Conservation (phyloP, 2,888 invertebrate genomes). For the Polydesmus complanatus region DNA sequence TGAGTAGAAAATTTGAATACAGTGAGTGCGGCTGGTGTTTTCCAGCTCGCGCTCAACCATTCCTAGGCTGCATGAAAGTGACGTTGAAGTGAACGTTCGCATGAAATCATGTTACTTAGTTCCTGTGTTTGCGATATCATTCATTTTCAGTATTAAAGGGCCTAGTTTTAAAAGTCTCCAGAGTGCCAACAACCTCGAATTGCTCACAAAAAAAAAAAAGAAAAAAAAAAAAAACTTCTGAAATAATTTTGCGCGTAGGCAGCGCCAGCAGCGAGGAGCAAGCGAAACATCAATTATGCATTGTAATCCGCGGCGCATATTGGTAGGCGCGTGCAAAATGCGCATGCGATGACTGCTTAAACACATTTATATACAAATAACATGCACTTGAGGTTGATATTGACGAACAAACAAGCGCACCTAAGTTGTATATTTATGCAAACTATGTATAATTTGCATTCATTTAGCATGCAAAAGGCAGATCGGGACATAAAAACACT, state of each 20-base stretch:
- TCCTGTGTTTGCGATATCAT: constrained; percentile 1
- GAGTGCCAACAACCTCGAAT: background rate
- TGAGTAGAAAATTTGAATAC: too few species aligned
- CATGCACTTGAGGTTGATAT: background rate
- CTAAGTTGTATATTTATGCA: too few species aligned
- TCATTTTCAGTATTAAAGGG: constrained; percentile 8
- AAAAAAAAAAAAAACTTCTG: background rate
- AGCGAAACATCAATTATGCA: background rate
- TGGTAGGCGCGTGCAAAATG: background rate
- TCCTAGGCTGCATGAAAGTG: too few species aligned
- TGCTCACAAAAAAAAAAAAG: background rate
- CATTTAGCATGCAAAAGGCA: too few species aligned
- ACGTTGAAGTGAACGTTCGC: background rate
- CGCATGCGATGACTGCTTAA: background rate
- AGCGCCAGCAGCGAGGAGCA: too few species aligned
- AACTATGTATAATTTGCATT: too few species aligned
- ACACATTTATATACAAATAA: background rate
- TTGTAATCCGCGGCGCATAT: background rate
- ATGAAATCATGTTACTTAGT: background rate
- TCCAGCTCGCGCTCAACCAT: too few species aligned
- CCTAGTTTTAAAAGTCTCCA: constrained; percentile 5
- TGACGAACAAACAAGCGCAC: background rate
- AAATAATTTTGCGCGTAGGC: too few species aligned
- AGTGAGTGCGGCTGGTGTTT: too few species aligned
- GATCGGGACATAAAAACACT: too few species aligned